Percentiles rank a stretch among this genome's conserved stretches.
These are phyloP conservation scores for Poicephalus meyeri DNA, from an alignment of 2,113 vertebrate genomes.

Conservation along the genomic window DNA sequence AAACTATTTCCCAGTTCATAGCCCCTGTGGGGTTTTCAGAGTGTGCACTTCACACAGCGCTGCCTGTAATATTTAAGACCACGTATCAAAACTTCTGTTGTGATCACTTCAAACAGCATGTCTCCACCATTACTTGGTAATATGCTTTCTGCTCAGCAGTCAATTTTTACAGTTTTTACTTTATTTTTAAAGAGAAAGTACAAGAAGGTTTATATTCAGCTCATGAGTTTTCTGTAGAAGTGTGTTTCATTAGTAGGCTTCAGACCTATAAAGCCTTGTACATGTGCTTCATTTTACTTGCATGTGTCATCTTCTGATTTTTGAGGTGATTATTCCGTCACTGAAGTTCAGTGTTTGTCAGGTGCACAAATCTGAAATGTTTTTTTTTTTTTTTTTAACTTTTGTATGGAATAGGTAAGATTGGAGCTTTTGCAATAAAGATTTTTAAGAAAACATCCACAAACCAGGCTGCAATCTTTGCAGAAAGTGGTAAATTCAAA, in stretches of 20 bases:
- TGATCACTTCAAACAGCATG: not conserved
- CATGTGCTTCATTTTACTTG: fast-evolving
- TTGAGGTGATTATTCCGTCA: not conserved
- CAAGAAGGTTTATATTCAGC: not conserved
- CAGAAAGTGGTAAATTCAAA: not conserved
- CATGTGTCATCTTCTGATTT: not conserved
- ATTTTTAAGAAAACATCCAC: not conserved
- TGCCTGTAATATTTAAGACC: not conserved
- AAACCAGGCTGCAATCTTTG: not conserved
- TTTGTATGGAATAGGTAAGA: not conserved
- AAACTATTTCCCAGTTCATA: not conserved
- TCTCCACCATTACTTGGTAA: not conserved
- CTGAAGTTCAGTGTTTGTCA: not conserved
- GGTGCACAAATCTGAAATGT: not conserved
- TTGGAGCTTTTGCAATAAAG: not conserved
- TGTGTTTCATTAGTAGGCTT: not conserved
- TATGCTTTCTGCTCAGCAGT: not conserved
- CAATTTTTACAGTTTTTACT: not conserved
- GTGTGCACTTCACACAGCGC: not conserved
- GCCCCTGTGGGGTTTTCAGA: not conserved
- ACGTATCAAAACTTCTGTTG: not conserved
- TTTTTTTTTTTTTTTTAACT: not conserved
- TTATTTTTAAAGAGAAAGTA: not conserved
- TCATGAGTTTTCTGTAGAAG: not conserved
- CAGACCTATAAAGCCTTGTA: not conserved